Conservation (phyloP, 2,888 invertebrate genomes). For the Phoenoteleia sp. region DNA sequence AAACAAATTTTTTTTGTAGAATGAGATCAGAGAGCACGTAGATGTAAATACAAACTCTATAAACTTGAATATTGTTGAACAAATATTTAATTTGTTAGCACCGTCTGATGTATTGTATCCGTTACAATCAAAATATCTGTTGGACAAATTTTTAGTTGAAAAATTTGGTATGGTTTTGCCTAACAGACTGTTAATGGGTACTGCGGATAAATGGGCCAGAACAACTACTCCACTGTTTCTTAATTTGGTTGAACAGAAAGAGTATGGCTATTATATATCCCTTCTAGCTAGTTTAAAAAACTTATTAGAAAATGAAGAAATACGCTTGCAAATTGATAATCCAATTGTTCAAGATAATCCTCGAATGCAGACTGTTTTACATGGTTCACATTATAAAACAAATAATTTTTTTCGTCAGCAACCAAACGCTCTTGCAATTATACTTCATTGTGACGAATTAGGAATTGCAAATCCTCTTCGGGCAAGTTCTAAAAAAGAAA, state of each 20-base stretch:
- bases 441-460: slow-evolving; percentile 73
- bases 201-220: neutral
- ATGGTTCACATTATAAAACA: slow-evolving; percentile 69
- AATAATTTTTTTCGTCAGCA: slow-evolving; percentile 66
- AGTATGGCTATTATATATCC: neutral
- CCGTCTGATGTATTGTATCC: slow-evolving; percentile 20
- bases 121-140: slow-evolving; percentile 16
- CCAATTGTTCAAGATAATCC: slow-evolving; percentile 20
- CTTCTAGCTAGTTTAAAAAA: slow-evolving; percentile 46
- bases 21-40: neutral
- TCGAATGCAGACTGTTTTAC: no score
- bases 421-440: slow-evolving; percentile 66
- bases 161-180: slow-evolving; percentile 4
- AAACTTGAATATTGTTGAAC: neutral
- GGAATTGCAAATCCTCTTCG: slow-evolving; percentile 65
- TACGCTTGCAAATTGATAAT: slow-evolving; percentile 63
- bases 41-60: slow-evolving; percentile 4
- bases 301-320: slow-evolving; percentile 62
- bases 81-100: slow-evolving; percentile 5
- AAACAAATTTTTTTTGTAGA: neutral
- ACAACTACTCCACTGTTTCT: neutral
- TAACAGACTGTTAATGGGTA: neutral
- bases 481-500: slow-evolving; percentile 62
- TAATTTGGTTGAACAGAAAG: neutral
- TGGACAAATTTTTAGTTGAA: slow-evolving; percentile 1